Conservation (phyloP, 2,113 vertebrate genomes). For the Anguilla rostrata region DNA sequence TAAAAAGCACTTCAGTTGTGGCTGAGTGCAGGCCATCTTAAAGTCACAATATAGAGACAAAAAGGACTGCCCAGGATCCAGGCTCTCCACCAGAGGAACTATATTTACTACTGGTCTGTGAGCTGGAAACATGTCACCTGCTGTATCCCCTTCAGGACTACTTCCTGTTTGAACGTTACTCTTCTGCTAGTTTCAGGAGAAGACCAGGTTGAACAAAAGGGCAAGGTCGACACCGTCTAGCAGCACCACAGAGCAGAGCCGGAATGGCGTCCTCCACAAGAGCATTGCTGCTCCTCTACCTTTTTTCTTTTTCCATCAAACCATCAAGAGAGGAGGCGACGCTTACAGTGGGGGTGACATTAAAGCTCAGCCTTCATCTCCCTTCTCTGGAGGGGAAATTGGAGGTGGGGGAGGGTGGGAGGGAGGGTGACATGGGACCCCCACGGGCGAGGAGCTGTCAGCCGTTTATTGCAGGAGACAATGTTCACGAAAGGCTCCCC, state of each 20-base stretch:
- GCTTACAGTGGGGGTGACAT: conserved; percentile 43
- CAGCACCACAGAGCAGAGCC: neutral
- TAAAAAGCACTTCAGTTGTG: neutral
- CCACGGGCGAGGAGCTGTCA: conserved; percentile 10
- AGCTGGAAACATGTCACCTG: neutral
- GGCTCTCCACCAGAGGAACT: neutral
- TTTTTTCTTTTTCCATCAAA: conserved; percentile 25
- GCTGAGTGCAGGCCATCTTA: neutral
- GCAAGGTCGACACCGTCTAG: neutral
- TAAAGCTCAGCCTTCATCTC: conserved; percentile 40
- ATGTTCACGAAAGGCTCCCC: neutral
- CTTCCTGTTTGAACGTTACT: neutral
- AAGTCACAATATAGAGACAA: neutral
- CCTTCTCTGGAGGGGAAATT: conserved; percentile 26
- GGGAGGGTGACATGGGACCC: neutral
- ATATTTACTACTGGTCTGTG: neutral
- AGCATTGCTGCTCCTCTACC: conserved; percentile 20
- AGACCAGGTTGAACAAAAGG: neutral
- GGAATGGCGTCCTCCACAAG: conserved; percentile 24
- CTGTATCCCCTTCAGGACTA: neutral
- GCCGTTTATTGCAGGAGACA: neutral
- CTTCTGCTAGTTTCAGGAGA: neutral
- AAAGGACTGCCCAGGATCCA: neutral
- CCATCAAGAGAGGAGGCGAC: conserved; percentile 21
- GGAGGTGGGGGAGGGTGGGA: neutral